These are phyloP conservation scores for Pissodes strobi DNA, from an alignment of 1,140 invertebrate genomes.

Conservation along the genomic window DNA sequence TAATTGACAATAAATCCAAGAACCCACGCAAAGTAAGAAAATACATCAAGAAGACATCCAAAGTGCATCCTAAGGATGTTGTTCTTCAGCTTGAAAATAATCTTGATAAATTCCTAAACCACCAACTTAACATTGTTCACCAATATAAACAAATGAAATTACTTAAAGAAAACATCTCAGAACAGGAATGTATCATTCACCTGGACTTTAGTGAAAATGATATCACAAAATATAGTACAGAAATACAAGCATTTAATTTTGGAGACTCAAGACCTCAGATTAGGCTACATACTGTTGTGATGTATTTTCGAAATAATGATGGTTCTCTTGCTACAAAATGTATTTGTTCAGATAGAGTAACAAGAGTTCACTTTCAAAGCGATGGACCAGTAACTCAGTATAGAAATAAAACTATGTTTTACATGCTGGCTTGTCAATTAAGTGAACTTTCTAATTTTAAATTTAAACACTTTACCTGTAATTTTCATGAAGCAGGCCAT, in stretches of 20 bases:
- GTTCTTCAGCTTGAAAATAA: too few relatives aligned
- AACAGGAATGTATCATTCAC: background rate
- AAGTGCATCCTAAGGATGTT: background rate
- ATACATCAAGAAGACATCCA: background rate
- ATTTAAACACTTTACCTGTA: slow-evolving; percentile 51
- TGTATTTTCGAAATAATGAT: background rate
- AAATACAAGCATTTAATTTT: background rate
- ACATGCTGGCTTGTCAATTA: background rate
- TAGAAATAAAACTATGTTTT: too few relatives aligned
- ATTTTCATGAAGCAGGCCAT: slow-evolving; percentile 48
- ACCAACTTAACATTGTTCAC: background rate
- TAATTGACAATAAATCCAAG: background rate
- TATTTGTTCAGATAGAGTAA: background rate
- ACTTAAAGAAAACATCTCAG: background rate
- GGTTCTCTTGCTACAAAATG: background rate
- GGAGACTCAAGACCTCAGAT: too few relatives aligned
- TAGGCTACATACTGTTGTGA: background rate
- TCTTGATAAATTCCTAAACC: background rate
- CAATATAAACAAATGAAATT: background rate
- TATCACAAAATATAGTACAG: background rate
- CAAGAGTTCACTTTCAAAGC: too few relatives aligned
- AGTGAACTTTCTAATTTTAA: background rate
- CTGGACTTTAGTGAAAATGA: too few relatives aligned
- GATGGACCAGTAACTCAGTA: too few relatives aligned
- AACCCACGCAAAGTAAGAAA: background rate